Evolutionary conservation across 1,140 invertebrate genomes (phyloP), one percentile per base, ranked within the genome.

Genomic region (Drosophila sturtevanti): DNA sequence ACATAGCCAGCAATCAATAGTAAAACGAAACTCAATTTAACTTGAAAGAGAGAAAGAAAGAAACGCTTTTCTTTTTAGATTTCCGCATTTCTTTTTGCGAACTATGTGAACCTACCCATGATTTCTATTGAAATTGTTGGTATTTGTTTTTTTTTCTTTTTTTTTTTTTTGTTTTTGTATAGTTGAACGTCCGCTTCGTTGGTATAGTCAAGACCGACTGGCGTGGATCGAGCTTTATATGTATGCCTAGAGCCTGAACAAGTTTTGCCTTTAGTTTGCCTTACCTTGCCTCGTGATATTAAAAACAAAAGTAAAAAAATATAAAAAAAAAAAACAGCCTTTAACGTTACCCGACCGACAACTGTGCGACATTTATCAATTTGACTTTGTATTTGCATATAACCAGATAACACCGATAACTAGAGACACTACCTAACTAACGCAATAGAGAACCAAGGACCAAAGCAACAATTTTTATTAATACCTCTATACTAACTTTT

Each of bases 181-280:
- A 70, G 64, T 81, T 72, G 63, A 63, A 89, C 82, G 84, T 87
- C 82, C 84, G 84, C 61, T 62, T 63, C 56, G 84, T 64, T 70
- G 81, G 63, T 72, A 66, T 37, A 72, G 65, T 79, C 63, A 68
- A 55, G 55, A 18, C 34, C 68, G 69, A 87, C 82, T 87, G 84
- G 12, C 56, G 75, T 62, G 65, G 64, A 51, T 67, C 62, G 61
- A 58, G 75, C 82, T 87, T 87, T 87, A 87, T 87, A 87, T 71
- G 68, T 38, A 24, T 76, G 75, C 77, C 80, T 77, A 72, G 56
- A 54, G 74, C 22, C 52, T 68, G 55, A 79, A 87, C 82, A 63
- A 79, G 82, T 87, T 87, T 87, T 63, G 54, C 38, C 67, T 48
- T 71, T 81, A 63, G 63, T 70, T 69, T 68, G 27, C 27, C 27